Evolutionary conservation across 2,113 vertebrate species (phyloP).

Genomic region (Eidolon helvum): DNA sequence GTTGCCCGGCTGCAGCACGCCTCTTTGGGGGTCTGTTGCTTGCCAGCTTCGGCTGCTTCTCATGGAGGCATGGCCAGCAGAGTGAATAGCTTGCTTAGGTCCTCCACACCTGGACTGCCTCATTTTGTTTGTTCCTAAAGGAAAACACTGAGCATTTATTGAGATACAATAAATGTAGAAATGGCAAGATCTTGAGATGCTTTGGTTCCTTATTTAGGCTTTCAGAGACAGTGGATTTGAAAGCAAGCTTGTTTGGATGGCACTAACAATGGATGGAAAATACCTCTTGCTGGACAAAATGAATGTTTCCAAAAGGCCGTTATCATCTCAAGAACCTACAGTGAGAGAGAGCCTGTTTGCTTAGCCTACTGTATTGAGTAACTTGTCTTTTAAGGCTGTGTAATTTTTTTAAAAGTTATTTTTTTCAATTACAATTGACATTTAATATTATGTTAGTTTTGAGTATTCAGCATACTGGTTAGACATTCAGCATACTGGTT

Average conservation of each 20-base stretch:
- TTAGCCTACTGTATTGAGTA: background rate
- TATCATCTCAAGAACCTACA: background rate
- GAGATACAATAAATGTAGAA: background rate
- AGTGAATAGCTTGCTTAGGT: background rate
- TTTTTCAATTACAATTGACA: no score
- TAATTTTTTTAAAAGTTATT: background rate
- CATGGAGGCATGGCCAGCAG: background rate
- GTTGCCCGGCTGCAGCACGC: background rate
- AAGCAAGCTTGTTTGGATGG: background rate
- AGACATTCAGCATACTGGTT: no score
- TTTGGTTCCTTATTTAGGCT: background rate
- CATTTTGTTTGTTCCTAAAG: background rate
- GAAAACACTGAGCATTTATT: background rate
- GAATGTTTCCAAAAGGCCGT: background rate
- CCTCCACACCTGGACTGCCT: background rate
- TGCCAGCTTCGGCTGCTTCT: background rate
- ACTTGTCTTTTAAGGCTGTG: background rate
- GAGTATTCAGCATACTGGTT: no score
- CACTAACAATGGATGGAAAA: background rate
- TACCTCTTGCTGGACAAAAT: background rate
- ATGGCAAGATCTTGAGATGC: background rate
- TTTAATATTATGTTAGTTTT: no score
- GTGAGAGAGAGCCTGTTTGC: background rate
- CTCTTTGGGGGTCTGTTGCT: no score
- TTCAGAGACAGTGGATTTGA: constrained; percentile 3